Evolutionary conservation across 2,797 vertebrate genomes (phyloP), one percentile per base, ranked within the genome.

Genomic region (Karalla daura): DNA sequence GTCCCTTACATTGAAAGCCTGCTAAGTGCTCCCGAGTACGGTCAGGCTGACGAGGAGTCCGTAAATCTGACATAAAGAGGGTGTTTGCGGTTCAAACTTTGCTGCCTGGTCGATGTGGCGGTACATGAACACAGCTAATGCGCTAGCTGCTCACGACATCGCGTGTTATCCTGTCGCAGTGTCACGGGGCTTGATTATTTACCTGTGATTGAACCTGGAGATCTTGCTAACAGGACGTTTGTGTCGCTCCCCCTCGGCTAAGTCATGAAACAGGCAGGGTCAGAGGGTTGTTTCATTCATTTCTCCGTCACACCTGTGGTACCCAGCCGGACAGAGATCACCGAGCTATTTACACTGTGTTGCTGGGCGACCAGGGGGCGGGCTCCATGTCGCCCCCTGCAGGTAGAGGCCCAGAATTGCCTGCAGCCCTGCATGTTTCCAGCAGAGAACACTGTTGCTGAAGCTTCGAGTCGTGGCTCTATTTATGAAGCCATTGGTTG

Each of bases 291-390:
- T 63, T 73, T 79, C 66, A 78, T 78, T 83, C 59, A 86, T 83
- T 46, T 63, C 53, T 67, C 18, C 1, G 10, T 14, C 5, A 1
- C 37, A 41, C 10, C 40, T 33, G 23, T 44, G 49, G 41, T 66
- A 27, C 14, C n/a, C 11, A 28, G 15, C 10, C 25, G 33, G 5
- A 43, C 24, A 5, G 2, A 20, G 17, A 20, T 25, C 45, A 36
- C n/a, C 23, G 11, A 20, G 44, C 76, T 86, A 88, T 90, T 90
- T 90, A 90, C 91, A 79, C 67, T 1, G 39, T 54, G 91, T 92
- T 93, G 90, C 91, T 82, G 61, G 71, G 92, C 83, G 73, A 93
- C 91, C 73, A 47, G 7, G 1, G 25, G 2, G 51, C 24, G 8
- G 58, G 47, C 60, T 72, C 64, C 9, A 10, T 28, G 0, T 35